Evolutionary conservation across 1,140 invertebrate species (phyloP), one percentile per base, ranked within the genome.

Genomic region (Piezodorus guildinii): DNA sequence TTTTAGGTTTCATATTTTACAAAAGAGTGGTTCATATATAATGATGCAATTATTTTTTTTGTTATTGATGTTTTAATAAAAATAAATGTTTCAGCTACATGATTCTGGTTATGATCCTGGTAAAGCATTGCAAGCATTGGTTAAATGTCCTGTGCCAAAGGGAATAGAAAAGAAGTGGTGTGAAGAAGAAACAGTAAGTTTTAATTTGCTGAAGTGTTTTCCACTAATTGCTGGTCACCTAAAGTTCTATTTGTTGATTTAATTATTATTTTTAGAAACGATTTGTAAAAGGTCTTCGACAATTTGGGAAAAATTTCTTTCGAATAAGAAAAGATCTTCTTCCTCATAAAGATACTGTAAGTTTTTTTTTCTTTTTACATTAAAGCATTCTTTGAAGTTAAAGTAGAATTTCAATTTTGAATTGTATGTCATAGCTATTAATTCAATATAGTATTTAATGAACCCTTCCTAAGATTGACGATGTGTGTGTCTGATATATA

Each of bases 221-320:
- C 27, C 17, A 8, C 21, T 46, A 14, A 46, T 27, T 15, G 43
- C 25, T 12, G 3, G 8, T 56, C 1, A 3, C 25, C 78, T 79
- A 76, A 61, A 49, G 56, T 54, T n/a, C 30, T 43, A 54, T 56
- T 43, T n/a, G 25, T 56, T 59, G n/a, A 54, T 30, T 34, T 39
- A 58, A 15, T 60, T 44, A 69, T 67, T 54, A 64, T 61, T 74
- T 76, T 51, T 72, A 86, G 74, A 96, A 97, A 82, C 84, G 92
- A 69, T 99, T 99, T 80, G 92, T 96, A 61, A 98, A 98, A 80
- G 96, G 96, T 69, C 82, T 99, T 63, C 81, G 94, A 65, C 92
- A 95, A 74, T 96, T 96, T 81, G 96, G 96, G 69, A 99, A 99
- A 79, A 98, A 99, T 79, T 99, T 99, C 78, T 96, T 96, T 75